Evolutionary conservation across 2,113 vertebrate genomes (phyloP).

Genomic region (Periophthalmus modestus): DNA sequence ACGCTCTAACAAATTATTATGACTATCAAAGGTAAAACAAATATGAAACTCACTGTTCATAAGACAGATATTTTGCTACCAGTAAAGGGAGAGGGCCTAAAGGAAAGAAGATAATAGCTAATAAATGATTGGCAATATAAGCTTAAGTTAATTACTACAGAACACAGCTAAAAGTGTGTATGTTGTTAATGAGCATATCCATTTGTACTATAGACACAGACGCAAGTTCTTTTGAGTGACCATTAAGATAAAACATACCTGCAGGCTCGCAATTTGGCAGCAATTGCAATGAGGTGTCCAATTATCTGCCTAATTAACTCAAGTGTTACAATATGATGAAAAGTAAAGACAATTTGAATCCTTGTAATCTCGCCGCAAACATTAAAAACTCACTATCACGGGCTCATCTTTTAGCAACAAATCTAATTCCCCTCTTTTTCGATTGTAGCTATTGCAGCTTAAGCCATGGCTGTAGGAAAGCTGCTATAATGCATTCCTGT

Average conservation of each 20-base stretch:
- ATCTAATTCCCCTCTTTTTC: slow-evolving; percentile 16
- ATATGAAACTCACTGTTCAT: not conserved
- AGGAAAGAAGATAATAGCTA: not conserved
- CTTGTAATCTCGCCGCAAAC: not conserved
- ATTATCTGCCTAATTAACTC: slow-evolving; percentile 4
- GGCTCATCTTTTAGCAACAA: slow-evolving; percentile 11
- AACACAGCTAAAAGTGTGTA: not conserved
- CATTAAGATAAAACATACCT: slow-evolving; percentile 9
- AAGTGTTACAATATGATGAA: slow-evolving; percentile 10
- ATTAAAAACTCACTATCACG: not conserved
- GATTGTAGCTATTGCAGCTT: slow-evolving; percentile 25
- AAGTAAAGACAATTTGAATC: slow-evolving; percentile 10
- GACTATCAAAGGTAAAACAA: too few species aligned
- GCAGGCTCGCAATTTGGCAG: slow-evolving; percentile 1
- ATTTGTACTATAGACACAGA: not conserved
- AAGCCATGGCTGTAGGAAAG: slow-evolving; percentile 8
- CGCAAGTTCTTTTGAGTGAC: not conserved
- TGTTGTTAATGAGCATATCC: slow-evolving; percentile 1
- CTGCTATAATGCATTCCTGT: slow-evolving; percentile 18
- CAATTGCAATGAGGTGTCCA: not conserved
- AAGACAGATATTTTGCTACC: not conserved
- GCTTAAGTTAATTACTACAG: not conserved
- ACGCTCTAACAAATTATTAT: too few species aligned
- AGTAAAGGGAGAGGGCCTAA: not conserved
- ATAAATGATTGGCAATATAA: not conserved